phyloP scores from a whole-genome alignment of 2,888 invertebrate species.

The Sicus ferrugineus region DNA sequence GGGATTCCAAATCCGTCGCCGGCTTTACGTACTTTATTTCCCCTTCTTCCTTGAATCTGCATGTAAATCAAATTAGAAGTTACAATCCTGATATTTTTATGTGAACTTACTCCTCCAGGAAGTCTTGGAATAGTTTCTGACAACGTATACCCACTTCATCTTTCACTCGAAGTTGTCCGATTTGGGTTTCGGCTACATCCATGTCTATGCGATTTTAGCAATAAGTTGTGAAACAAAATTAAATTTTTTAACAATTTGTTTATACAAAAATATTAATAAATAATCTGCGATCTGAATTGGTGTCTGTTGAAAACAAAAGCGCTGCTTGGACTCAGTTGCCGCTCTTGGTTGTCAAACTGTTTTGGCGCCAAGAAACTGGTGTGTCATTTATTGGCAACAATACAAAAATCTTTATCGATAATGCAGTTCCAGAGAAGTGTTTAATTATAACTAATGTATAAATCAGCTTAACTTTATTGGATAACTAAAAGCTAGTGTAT shows the following conservation, averaged over 20 bases:
- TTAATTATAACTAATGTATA: too few relatives aligned
- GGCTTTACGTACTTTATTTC: slow-evolving; percentile 86
- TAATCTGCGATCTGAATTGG: background rate
- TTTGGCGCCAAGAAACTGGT: slow-evolving; percentile 20
- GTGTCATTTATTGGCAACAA: too few relatives aligned
- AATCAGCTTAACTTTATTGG: too few relatives aligned
- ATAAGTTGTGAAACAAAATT: background rate
- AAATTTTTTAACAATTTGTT: background rate
- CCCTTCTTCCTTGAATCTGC: slow-evolving; percentile 85
- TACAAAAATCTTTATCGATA: too few relatives aligned
- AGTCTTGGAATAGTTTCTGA: slow-evolving; percentile 95
- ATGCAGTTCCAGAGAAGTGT: too few relatives aligned
- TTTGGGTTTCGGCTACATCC: slow-evolving; percentile 83
- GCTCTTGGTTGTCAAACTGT: slow-evolving; percentile 4
- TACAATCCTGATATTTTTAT: background rate
- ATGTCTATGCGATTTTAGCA: slow-evolving; percentile 63
- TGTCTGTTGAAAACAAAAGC: background rate
- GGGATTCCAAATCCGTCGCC: slow-evolving; percentile 81
- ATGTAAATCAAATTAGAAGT: slow-evolving; percentile 34
- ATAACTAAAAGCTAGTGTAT: too few relatives aligned
- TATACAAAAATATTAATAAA: background rate
- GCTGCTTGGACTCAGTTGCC: background rate
- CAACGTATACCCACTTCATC: slow-evolving; percentile 93
- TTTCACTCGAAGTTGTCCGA: slow-evolving; percentile 78
- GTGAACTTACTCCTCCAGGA: slow-evolving; percentile 83